Evolutionary conservation across 2,113 vertebrate species (phyloP).

Genomic region (Rhynchopsitta pachyrhyncha): DNA sequence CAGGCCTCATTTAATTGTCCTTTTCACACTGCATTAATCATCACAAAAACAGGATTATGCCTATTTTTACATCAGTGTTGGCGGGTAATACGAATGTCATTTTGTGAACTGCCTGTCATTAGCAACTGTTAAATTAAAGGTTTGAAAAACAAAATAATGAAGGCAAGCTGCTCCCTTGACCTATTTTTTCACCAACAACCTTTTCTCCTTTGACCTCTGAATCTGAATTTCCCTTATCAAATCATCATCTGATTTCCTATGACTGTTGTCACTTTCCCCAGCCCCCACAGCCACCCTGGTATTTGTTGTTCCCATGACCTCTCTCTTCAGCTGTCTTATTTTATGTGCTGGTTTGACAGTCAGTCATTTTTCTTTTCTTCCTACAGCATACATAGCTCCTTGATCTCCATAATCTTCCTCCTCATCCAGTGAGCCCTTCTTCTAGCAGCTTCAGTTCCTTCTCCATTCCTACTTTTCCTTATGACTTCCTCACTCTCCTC

Average conservation of each 20-base stretch:
- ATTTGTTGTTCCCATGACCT: not conserved
- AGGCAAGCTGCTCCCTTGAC: slow-evolving; percentile 31
- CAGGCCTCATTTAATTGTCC: slow-evolving; percentile 75
- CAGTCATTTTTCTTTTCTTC: not conserved
- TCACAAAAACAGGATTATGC: slow-evolving; percentile 63
- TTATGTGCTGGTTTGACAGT: not conserved
- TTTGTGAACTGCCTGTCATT: slow-evolving; percentile 61
- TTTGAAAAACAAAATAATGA: slow-evolving; percentile 49
- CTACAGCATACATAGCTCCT: not conserved
- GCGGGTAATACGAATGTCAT: slow-evolving; percentile 71
- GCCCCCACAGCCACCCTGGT: not conserved
- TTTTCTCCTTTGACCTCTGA: slow-evolving; percentile 36
- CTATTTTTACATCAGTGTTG: slow-evolving; percentile 74
- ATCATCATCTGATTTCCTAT: not conserved
- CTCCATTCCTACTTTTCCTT: not conserved
- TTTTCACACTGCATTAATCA: slow-evolving; percentile 80
- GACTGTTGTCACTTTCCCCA: not conserved
- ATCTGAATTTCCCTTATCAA: slow-evolving; percentile 34
- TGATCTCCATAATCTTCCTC: not conserved
- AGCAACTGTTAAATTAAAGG: slow-evolving; percentile 55
- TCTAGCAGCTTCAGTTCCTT: not conserved
- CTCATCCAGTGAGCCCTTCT: not conserved
- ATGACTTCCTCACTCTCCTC: not conserved
- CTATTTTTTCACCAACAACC: slow-evolving; percentile 31
- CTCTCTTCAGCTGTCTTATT: not conserved